phyloP scores from a whole-genome alignment of 2,797 vertebrate genomes.

The Gallinago stenura region DNA sequence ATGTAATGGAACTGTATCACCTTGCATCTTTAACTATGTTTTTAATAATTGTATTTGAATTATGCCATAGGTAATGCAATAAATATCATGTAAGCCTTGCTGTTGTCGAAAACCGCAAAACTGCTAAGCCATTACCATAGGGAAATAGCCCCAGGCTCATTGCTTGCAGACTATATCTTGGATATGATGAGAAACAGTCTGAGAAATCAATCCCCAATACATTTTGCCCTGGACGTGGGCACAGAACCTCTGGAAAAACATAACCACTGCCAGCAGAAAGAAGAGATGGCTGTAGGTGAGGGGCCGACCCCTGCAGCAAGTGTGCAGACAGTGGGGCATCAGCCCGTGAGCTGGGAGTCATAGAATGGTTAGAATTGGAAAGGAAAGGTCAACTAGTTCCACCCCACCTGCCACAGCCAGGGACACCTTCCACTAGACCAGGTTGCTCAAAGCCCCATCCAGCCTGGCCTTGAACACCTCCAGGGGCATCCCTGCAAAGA shows the following conservation, averaged over 20 bases:
- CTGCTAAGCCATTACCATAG: neutral
- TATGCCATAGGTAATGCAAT: neutral
- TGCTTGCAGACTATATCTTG: neutral
- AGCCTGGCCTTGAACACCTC: neutral
- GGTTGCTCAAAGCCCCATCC: neutral
- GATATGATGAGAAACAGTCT: neutral
- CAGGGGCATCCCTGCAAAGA: neutral
- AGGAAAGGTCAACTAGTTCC: neutral
- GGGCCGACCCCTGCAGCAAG: neutral
- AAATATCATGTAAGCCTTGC: neutral
- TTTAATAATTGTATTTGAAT: neutral
- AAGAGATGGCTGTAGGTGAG: neutral
- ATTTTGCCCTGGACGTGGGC: neutral
- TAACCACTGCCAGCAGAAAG: neutral
- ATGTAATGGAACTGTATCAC: neutral
- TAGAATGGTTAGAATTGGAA: neutral
- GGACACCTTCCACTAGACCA: neutral
- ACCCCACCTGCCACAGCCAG: neutral
- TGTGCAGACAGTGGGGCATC: fast-evolving
- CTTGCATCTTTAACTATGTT: neutral
- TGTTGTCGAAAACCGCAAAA: neutral
- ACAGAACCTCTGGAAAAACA: neutral
- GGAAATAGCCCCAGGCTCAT: neutral
- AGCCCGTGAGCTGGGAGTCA: fast-evolving
- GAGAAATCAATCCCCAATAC: neutral